phyloP scores from a whole-genome alignment of 2,797 vertebrate species.

The Fistularia tabacaria region DNA sequence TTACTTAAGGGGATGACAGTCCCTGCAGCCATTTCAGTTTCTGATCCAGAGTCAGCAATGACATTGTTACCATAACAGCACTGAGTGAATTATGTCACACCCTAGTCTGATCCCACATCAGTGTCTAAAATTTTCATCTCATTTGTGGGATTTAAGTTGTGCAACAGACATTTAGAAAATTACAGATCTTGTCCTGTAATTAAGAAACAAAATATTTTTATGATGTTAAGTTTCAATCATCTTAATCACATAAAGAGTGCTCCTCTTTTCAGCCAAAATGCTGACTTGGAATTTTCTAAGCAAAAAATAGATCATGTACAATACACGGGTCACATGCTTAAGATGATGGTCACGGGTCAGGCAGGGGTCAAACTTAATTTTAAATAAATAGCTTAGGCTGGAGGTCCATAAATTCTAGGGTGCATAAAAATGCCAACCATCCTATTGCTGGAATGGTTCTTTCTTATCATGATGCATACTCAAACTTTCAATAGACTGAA shows the following conservation, averaged over 20 bases:
- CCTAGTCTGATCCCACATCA: constrained; percentile 39
- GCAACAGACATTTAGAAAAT: constrained; percentile 32
- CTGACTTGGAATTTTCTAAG: background rate
- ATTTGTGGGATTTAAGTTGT: constrained; percentile 41
- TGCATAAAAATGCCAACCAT: constrained; percentile 9
- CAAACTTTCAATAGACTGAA: constrained; percentile 5
- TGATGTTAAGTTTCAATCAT: too few relatives aligned
- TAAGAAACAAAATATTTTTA: too few relatives aligned
- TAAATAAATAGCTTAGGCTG: background rate
- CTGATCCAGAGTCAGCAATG: constrained; percentile 16
- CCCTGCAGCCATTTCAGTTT: background rate
- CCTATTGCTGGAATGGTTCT: constrained; percentile 6
- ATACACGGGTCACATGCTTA: background rate
- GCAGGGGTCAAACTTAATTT: constrained; percentile 1
- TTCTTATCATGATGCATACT: constrained; percentile 1
- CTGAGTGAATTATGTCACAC: constrained; percentile 3
- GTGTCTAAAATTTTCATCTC: constrained; percentile 25
- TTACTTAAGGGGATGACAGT: too few relatives aligned
- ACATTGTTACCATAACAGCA: constrained; percentile 10
- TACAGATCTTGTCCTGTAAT: too few relatives aligned
- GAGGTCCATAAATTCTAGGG: constrained; percentile 1
- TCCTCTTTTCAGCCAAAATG: background rate
- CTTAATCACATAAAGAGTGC: too few relatives aligned
- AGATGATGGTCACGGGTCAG: constrained; percentile 1
- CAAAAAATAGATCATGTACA: background rate